Conservation (phyloP, 2,888 invertebrate genomes). For the Ypsolopha scabrella region DNA sequence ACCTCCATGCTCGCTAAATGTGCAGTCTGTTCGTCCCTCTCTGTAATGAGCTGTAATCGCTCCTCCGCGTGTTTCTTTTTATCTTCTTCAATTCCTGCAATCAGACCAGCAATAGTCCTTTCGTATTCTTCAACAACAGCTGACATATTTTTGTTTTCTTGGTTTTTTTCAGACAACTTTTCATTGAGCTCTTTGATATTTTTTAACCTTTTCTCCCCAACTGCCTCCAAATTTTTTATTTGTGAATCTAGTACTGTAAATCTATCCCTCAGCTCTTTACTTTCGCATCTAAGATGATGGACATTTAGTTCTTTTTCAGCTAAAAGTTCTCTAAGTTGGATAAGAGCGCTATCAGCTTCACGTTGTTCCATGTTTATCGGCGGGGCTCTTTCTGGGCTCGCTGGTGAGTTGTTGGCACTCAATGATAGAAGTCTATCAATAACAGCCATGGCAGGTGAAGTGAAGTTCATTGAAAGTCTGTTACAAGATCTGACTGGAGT, state of each 20-base stretch:
- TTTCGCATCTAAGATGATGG: slow-evolving; percentile 59
- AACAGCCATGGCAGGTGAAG: slow-evolving; percentile 64
- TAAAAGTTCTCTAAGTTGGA: slow-evolving; percentile 61
- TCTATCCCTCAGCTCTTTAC: slow-evolving; percentile 58
- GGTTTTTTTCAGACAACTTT: slow-evolving; percentile 47
- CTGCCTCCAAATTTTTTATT: slow-evolving; percentile 39
- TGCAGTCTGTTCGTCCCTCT: slow-evolving; percentile 72
- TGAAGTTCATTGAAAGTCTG: slow-evolving; percentile 51
- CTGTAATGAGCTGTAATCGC: slow-evolving; percentile 61
- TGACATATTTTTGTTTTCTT: slow-evolving; percentile 69
- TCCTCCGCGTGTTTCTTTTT: slow-evolving; percentile 70
- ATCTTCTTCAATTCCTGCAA: slow-evolving; percentile 78
- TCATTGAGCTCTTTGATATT: slow-evolving; percentile 49
- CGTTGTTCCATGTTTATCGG: slow-evolving; percentile 30
- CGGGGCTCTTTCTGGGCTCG: slow-evolving; percentile 29
- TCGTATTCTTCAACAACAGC: slow-evolving; percentile 82
- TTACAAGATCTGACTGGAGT: slow-evolving; percentile 40
- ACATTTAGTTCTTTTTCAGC: slow-evolving; percentile 67
- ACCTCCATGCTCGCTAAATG: slow-evolving; percentile 73
- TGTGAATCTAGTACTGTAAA: slow-evolving; percentile 44
- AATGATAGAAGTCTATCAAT: slow-evolving; percentile 61
- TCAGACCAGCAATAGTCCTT: slow-evolving; percentile 80
- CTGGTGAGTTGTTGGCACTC: slow-evolving; percentile 41
- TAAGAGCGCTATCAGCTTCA: slow-evolving; percentile 46
- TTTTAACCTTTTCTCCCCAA: slow-evolving; percentile 37